Conservation (phyloP, 2,888 invertebrate species). For the Caenorhabditis plicata region DNA sequence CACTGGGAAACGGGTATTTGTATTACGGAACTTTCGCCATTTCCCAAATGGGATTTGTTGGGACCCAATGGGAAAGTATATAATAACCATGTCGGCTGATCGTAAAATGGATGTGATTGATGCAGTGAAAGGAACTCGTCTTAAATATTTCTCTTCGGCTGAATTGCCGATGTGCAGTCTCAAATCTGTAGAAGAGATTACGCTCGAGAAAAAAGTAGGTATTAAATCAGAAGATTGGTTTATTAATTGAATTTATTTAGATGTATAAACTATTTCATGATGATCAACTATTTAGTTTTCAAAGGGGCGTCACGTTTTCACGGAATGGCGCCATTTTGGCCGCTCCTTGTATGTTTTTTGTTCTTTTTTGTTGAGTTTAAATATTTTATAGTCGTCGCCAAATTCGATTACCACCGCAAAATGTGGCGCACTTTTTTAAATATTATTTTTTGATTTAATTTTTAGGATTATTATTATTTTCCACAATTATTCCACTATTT, state of each 20-base stretch:
- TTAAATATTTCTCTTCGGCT: conserved; percentile 39
- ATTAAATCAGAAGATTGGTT: background rate
- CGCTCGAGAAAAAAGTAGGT: conserved; percentile 18
- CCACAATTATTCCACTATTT: too few species aligned
- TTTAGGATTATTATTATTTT: too few species aligned
- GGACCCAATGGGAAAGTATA: conserved; percentile 60
- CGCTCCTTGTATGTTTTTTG: conserved; percentile 75
- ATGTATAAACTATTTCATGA: conserved; percentile 78
- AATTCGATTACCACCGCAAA: too few species aligned
- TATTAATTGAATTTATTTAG: conserved; percentile 22
- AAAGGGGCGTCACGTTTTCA: conserved; percentile 83
- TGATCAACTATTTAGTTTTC: conserved; percentile 90
- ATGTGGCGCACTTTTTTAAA: too few species aligned
- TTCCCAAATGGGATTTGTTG: conserved; percentile 62
- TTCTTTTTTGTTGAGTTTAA: too few species aligned
- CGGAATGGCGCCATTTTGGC: conserved; percentile 87
- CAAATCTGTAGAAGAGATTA: conserved; percentile 1
- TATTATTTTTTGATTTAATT: too few species aligned
- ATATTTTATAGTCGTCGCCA: too few species aligned
- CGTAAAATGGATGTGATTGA: conserved; percentile 59
- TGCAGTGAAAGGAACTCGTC: conserved; percentile 52
- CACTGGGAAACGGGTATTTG: conserved; percentile 53
- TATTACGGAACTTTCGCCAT: conserved; percentile 48
- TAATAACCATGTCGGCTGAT: conserved; percentile 62
- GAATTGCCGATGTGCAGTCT: conserved; percentile 15